phyloP scores from a whole-genome alignment of 2,113 vertebrate species.

The Bostrychus sinensis region DNA sequence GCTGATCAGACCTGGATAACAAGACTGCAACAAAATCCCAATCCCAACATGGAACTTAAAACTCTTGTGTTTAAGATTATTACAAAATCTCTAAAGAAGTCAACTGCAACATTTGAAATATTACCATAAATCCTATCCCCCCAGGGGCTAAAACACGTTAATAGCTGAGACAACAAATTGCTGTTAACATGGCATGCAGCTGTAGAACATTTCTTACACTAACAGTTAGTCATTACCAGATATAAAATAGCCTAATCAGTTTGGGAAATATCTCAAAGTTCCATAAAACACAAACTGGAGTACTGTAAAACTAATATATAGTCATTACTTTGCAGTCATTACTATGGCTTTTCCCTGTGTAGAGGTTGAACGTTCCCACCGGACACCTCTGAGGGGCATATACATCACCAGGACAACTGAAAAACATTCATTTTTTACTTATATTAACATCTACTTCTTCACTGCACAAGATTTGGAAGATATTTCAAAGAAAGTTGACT shows the following conservation, averaged over 20 bases:
- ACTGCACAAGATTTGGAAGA: neutral
- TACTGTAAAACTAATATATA: neutral
- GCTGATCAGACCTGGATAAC: constrained; percentile 81
- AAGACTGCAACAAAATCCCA: constrained; percentile 71
- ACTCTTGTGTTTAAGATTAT: neutral
- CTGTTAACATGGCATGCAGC: too few relatives aligned
- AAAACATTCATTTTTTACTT: neutral
- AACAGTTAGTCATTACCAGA: too few relatives aligned
- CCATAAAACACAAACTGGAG: neutral
- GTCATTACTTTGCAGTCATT: constrained; percentile 81
- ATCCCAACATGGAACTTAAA: too few relatives aligned
- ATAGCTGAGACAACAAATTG: too few relatives aligned
- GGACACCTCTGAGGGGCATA: constrained; percentile 79
- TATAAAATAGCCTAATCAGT: too few relatives aligned
- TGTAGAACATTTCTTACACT: too few relatives aligned
- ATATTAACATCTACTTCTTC: neutral
- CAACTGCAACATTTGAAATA: too few relatives aligned
- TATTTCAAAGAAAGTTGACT: constrained; percentile 56
- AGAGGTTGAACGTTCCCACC: constrained; percentile 75
- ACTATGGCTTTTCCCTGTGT: constrained; percentile 69
- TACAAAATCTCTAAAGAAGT: too few relatives aligned
- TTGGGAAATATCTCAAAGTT: too few relatives aligned
- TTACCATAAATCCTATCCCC: too few relatives aligned
- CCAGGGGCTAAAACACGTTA: too few relatives aligned
- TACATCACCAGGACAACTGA: constrained; percentile 79